Conservation (phyloP, 2,888 invertebrate species). For the Zonitis immaculata region DNA sequence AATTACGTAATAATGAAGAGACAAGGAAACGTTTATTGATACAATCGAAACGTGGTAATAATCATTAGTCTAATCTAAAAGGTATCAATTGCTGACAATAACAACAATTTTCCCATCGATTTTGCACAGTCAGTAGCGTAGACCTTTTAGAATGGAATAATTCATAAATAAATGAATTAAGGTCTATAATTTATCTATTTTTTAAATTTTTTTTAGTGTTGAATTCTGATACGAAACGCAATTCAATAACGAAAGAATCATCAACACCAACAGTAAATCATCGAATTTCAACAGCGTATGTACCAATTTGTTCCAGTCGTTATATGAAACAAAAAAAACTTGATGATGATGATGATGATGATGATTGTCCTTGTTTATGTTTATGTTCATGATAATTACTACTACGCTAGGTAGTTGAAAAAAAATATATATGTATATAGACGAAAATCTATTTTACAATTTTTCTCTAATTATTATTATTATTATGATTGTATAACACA, state of each 20-base stretch:
- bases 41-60: not conserved
- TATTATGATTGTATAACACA: too few relatives aligned
- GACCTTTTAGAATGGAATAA: too few relatives aligned
- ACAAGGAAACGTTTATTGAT: not conserved
- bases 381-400: slow-evolving; percentile 46
- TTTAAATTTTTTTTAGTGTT: slow-evolving; percentile 29
- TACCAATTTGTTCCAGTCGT: slow-evolving; percentile 44
- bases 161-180: too few relatives aligned
- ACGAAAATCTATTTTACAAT: too few relatives aligned
- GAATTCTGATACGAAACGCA: slow-evolving; percentile 28
- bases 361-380: slow-evolving; percentile 47
- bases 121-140: too few relatives aligned
- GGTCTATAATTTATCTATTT: too few relatives aligned
- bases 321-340: slow-evolving; percentile 31
- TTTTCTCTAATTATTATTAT: too few relatives aligned
- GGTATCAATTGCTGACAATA: too few relatives aligned
- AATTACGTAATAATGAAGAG: slow-evolving; percentile 32
- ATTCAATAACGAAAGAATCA: slow-evolving; percentile 31
- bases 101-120: too few relatives aligned
- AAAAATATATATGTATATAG: too few relatives aligned
- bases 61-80: too few relatives aligned
- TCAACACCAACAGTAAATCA: slow-evolving; percentile 34
- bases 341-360: too few relatives aligned
- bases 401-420: slow-evolving; percentile 47
- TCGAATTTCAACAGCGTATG: slow-evolving; percentile 47